Evolutionary conservation across 2,113 vertebrate species (phyloP).

Genomic region (Callipepla squamata): DNA sequence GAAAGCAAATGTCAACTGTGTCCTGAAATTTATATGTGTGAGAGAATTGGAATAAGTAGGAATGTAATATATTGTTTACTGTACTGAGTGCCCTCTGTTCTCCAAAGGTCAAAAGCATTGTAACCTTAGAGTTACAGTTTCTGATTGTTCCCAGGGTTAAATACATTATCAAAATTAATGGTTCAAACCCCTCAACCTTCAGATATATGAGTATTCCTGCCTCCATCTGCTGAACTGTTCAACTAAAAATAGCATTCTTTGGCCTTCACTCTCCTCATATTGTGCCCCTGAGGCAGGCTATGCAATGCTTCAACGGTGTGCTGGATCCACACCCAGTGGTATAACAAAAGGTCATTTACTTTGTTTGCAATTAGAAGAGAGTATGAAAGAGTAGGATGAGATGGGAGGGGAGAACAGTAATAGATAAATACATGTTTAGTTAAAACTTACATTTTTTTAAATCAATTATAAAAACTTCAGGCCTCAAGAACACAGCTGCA

Average conservation of each 20-base stretch:
- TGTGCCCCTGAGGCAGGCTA: slow-evolving; percentile 78
- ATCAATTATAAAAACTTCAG: slow-evolving; percentile 73
- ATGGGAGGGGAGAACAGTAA: neutral
- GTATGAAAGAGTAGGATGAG: neutral
- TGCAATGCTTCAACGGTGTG: slow-evolving; percentile 73
- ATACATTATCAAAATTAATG: slow-evolving; percentile 97
- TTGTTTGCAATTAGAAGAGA: slow-evolving; percentile 53
- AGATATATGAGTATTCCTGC: slow-evolving; percentile 89
- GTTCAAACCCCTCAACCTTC: slow-evolving; percentile 86
- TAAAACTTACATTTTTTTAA: slow-evolving; percentile 30
- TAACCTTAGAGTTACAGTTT: slow-evolving; percentile 89
- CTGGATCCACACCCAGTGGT: slow-evolving; percentile 65
- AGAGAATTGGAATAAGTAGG: slow-evolving; percentile 90
- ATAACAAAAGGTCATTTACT: slow-evolving; percentile 69
- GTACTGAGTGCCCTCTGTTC: slow-evolving; percentile 81
- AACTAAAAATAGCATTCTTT: slow-evolving; percentile 88
- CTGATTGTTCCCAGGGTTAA: slow-evolving; percentile 96
- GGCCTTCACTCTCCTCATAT: slow-evolving; percentile 79
- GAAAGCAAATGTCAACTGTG: slow-evolving; percentile 91
- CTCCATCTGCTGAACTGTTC: slow-evolving; percentile 87
- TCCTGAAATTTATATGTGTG: slow-evolving; percentile 86
- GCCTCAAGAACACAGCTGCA: slow-evolving; percentile 80
- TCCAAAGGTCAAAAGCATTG: slow-evolving; percentile 88
- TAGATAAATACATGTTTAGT: slow-evolving; percentile 22
- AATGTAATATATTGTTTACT: slow-evolving; percentile 94